Base-by-base conservation (phyloP, 2,113 vertebrate genomes). In the Oreotrochilus melanogaster region DNA sequence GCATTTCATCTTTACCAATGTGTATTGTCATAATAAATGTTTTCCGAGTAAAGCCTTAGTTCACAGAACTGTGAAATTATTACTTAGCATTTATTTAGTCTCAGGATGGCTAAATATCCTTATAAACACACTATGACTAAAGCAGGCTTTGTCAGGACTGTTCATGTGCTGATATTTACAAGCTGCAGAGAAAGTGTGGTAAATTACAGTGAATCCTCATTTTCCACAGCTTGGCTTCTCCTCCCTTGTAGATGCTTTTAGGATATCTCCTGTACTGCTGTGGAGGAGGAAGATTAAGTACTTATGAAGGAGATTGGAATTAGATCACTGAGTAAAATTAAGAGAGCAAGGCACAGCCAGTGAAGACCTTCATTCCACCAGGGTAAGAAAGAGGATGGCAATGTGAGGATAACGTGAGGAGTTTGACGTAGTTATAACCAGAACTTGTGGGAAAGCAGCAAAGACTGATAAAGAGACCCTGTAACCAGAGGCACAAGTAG, bases 261-360 rank as follows among this genome's bases (percentile, higher is more conserved):
- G 47, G 21, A 56, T 16, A 54, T 9, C 9, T 84, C 24, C 14
- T 24, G 7, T 42, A 18, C 25, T 70, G 10, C 23, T 33, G 19
- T 16, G 23, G 27, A 70, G 69, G n/a, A 51, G 22, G 3, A 67
- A 7, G 28, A 54, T 37, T 0, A 3, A 84, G 25, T 18, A 58
- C 35, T 69, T 37, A 12, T 4, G 14, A 88, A 88, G 31, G 22
- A 60, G 2, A 0, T 28, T 10, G 9, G 23, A 81, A 17, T 33
- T 81, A 81, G 47, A 78, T 60, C 18, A 74, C 22, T 43, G 61
- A 87, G 64, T 67, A 80, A 76, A 92, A 86, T 61, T 80, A 92
- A 80, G 42, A 66, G 42, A 30, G 14, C 48, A 5, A 80, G 42
- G 13, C 14, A 53, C 10, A 53, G 27, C 2, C 62, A 57, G 12